These are phyloP conservation scores for Macrotis lagotis DNA, from an alignment of 2,113 vertebrate genomes.

Conservation along the genomic window DNA sequence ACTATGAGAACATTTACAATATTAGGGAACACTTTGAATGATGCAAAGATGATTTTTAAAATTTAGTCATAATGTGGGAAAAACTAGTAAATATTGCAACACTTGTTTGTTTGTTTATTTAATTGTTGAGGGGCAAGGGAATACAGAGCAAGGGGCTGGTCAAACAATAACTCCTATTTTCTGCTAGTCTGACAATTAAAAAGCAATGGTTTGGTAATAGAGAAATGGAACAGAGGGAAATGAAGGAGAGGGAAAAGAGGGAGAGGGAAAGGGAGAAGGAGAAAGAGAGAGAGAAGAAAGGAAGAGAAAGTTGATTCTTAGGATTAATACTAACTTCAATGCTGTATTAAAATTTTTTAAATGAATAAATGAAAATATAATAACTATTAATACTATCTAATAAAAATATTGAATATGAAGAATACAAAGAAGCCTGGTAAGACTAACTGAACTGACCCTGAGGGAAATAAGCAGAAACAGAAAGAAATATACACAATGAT, in stretches of 20 bases:
- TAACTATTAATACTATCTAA: not conserved
- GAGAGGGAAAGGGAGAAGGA: not conserved
- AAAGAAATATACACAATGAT: not conserved
- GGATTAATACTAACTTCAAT: not conserved
- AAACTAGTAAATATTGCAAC: constrained; percentile 23
- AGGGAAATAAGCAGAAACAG: not conserved
- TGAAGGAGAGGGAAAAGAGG: not conserved
- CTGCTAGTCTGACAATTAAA: constrained; percentile 8
- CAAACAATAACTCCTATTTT: constrained; percentile 16
- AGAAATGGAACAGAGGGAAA: not conserved
- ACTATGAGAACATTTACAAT: not conserved
- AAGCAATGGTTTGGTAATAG: not conserved
- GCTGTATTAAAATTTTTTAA: not conserved
- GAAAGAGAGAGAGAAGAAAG: not conserved
- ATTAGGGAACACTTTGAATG: not conserved
- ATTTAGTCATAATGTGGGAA: constrained; percentile 34
- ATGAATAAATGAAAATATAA: not conserved
- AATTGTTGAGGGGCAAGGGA: not conserved
- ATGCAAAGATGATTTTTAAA: not conserved
- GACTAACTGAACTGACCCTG: not conserved
- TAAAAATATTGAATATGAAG: not conserved
- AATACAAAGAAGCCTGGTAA: not conserved
- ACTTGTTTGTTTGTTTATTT: constrained; percentile 12
- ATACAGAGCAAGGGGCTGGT: not conserved
- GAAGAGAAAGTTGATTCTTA: not conserved